Evolutionary conservation across 2,113 vertebrate species (phyloP), one percentile per base, ranked within the genome.

Genomic region (Danio rerio): DNA sequence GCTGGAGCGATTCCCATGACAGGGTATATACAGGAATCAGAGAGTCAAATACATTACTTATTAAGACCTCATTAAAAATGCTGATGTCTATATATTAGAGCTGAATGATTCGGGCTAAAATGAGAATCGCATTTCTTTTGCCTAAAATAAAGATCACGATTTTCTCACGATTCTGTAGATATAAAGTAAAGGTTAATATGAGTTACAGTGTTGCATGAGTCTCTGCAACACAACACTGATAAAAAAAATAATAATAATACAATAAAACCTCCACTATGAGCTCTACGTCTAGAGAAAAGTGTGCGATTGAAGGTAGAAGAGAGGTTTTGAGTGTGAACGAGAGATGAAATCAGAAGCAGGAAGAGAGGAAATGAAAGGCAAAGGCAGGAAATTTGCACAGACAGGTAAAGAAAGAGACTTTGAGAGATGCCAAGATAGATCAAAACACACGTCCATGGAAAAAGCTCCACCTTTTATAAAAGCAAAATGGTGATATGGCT

Each of bases 301-400:
- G 63, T 45, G 63, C 0, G 63, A 18, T 45, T 65, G 0, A 8
- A 45, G 63, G 65, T 45, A n/a, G 40, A 66, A 45, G 45, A 15
- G 13, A 47, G 43, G 43, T 68, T 68, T 53, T 56, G 71, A 73
- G 52, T 7, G 15, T 12, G 9, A 56, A 43, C 7, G 31, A 58
- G 71, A 18, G 15, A 8, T 15, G 71, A 74, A 74, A 42, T 18
- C 31, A 43, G 9, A 43, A 73, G 7, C 7, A 8, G 50, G 10
- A 72, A 43, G 15, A 56, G 53, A 58, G 53, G 71, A 74, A 74
- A 74, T 74, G 6, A 74, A 74, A 45, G 53, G 55, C 50, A 42
- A 49, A 40, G 43, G 4, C 52, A 80, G 66, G n/a, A 72, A 72
- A 72, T 72, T 53, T 16, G 70, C 42, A 47, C 42, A 61, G 73